These are phyloP conservation scores for Catocala sponsa DNA, from an alignment of 2,888 invertebrate species.

Conservation along the genomic window DNA sequence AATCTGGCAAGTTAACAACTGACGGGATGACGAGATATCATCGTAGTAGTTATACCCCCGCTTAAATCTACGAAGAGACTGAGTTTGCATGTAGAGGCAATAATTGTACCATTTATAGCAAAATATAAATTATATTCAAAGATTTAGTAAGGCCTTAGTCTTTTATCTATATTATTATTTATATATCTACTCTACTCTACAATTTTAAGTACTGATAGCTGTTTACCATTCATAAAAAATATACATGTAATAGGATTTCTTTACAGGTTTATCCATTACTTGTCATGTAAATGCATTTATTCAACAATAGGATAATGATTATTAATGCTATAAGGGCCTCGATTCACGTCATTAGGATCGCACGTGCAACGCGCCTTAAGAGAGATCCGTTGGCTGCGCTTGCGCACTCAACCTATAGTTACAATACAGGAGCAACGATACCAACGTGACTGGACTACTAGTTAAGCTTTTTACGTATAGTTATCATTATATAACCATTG, in stretches of 20 bases:
- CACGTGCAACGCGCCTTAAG: conserved; percentile 40
- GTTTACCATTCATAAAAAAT: neutral
- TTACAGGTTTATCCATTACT: neutral
- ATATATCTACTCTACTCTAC: too few relatives aligned
- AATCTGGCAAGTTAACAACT: too few relatives aligned
- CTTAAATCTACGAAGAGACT: too few relatives aligned
- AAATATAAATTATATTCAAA: too few relatives aligned
- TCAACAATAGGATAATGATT: conserved; percentile 35
- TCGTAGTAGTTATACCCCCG: too few relatives aligned
- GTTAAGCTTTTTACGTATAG: conserved; percentile 57
- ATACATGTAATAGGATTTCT: neutral
- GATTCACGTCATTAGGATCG: conserved; percentile 53
- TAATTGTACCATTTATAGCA: too few relatives aligned
- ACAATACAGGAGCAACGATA: conserved; percentile 50
- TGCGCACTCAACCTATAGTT: conserved; percentile 21
- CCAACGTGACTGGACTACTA: conserved; percentile 62
- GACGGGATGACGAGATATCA: too few relatives aligned
- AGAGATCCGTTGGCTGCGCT: conserved; percentile 33
- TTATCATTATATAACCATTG: conserved; percentile 64
- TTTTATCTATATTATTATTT: too few relatives aligned
- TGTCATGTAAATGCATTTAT: conserved; percentile 10
- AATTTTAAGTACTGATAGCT: neutral
- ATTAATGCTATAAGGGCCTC: conserved; percentile 40
- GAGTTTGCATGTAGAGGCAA: too few relatives aligned
- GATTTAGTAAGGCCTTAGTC: too few relatives aligned